Evolutionary conservation across 2,888 invertebrate species (phyloP), one percentile per base, ranked within the genome.

Genomic region (Trilocha varians): DNA sequence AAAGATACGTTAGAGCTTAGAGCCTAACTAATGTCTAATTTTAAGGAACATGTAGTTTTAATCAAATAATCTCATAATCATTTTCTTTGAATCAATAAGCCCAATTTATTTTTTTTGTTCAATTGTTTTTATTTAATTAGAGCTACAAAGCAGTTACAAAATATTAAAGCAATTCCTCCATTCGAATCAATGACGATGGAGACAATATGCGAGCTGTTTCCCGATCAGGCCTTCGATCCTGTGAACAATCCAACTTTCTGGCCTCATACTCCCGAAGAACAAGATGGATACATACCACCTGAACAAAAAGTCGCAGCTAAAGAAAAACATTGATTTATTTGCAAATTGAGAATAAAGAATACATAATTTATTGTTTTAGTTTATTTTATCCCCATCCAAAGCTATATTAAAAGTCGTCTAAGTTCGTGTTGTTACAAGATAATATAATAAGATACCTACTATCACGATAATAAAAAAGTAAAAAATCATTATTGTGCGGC

Each of bases 131-230:
- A 13, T 36, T 14, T 34, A 35, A 38, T 25, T 49, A 80, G 82
- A 1, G 67, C 75, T 5, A 49, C 56, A 3, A 65, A 70, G 42
- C 72, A 79, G 48, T 44, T 83, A 8, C 45, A 50, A 3, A 60
- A 51, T 52, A 59, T 84, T 6, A 65, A 65, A 14, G 61, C 74
- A 13, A 52, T 83, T 16, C 84, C 84, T 0, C 63, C 59, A 37
- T 70, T 67, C 36, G 77, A 80, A 17, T 70, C 72, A 0, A 77
- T 79, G 56, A 82, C 82, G 0, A 56, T 82, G 73, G 84, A 84
- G 48, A 76, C 69, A 65, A 62, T 50, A 33, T 48, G 50, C 6
- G 74, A 78, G 5, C 43, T 75, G 55, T 72, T 55, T 43, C 79
- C 80, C 0, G 47, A 69, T 0, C 2, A 42, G 0, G 68, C 75